phyloP scores from a whole-genome alignment of 2,888 invertebrate genomes.

The Hylaea fasciaria region DNA sequence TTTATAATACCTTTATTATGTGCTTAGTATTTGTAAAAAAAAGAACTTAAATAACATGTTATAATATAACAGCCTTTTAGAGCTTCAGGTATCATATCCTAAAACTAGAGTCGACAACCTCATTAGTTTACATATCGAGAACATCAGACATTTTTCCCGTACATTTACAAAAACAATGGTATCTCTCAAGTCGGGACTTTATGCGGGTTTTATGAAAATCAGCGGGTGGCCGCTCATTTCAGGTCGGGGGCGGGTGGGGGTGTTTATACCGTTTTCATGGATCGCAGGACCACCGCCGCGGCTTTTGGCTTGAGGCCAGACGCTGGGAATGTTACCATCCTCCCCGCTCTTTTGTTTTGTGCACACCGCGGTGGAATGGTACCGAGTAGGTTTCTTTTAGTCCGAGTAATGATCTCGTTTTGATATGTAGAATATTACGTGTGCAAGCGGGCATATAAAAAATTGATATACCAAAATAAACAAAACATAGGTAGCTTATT shows the following conservation, averaged over 20 bases:
- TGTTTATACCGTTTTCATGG: constrained; percentile 79
- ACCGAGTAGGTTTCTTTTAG: constrained; percentile 36
- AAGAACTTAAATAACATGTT: too few relatives aligned
- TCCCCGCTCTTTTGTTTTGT: constrained; percentile 71
- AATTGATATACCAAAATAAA: too few relatives aligned
- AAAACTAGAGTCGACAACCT: too few relatives aligned
- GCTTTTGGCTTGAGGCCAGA: constrained; percentile 76
- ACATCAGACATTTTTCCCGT: constrained; percentile 46
- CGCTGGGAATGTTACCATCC: constrained; percentile 52
- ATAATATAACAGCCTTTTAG: too few relatives aligned
- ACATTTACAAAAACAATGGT: constrained; percentile 66
- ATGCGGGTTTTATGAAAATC: constrained; percentile 82
- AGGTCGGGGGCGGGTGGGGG: constrained; percentile 65
- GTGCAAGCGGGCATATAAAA: background rate
- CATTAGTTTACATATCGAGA: constrained; percentile 4
- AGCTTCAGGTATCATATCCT: too few relatives aligned
- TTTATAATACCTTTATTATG: too few relatives aligned
- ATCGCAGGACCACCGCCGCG: constrained; percentile 62
- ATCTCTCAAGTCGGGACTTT: constrained; percentile 66
- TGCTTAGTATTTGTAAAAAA: too few relatives aligned
- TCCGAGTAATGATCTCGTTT: constrained; percentile 18
- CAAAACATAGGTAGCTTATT: too few relatives aligned
- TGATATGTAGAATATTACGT: background rate
- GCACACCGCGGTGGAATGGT: constrained; percentile 51
- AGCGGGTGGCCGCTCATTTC: constrained; percentile 82